Evolutionary conservation across 2,888 invertebrate species (phyloP), one percentile per base, ranked within the genome.

Genomic region (Augiades crinisus): DNA sequence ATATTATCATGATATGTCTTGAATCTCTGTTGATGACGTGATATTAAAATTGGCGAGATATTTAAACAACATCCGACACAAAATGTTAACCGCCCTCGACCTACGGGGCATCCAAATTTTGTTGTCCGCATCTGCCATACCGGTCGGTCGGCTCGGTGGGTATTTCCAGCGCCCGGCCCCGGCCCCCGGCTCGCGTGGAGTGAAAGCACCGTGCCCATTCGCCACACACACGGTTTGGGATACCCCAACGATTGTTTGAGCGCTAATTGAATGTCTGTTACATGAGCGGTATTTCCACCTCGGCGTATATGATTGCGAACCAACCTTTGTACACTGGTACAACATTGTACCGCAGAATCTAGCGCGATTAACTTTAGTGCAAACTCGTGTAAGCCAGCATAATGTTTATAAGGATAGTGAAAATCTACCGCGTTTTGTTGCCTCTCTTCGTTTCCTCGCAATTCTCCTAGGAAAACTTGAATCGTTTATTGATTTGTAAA

Each of bases 161-260:
- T 79, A 80, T 77, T 82, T 72, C 85, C 84, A 73, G 53, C 56
- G 54, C 65, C 64, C 59, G 62, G 64, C 61, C 68, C 58, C 70
- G 64, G 70, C 72, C 71, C 43, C 63, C 56, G 66, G 56, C 57
- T 50, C 62, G 63, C 63, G 62, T 57, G 55, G 57, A 72, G 84
- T 76, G 85, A 83, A 84, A 84, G 84, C 78, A 54, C 43, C 55
- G 51, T 43, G 33, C 56, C 51, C 52, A 40, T 54, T 54, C 58
- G 56, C 45, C 45, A 33, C 30, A 33, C 24, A 31, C 47, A 55
- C 37, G 51, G 58, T 47, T 64, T 68, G 76, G 76, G 67, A 68
- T 75, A 71, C 62, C 71, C 76, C 72, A 60, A 54, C 65, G 57
- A 61, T 63, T 64, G 64, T 63, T 61, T 53, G 55, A 53, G 47